A percentile compares a stretch with the other conserved stretches of the same genome.
phyloP scores from a whole-genome alignment of 2,797 vertebrate genomes.

The Labeo calbasu region DNA sequence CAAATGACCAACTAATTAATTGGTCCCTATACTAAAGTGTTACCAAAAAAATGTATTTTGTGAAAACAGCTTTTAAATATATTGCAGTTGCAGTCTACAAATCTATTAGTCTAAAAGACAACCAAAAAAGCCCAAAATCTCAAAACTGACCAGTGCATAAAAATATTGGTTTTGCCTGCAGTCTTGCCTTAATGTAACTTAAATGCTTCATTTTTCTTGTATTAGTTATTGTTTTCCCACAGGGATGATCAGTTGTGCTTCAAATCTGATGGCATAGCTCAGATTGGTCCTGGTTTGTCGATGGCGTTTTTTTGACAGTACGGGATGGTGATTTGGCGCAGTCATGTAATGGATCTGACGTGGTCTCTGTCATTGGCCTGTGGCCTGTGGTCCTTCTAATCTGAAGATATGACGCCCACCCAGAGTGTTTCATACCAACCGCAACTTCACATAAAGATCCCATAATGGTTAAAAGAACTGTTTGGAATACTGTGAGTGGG shows the following conservation, averaged over 20 bases:
- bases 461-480: conserved; percentile 30
- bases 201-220: not conserved
- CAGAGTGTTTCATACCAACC: conserved; percentile 34
- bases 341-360: conserved; percentile 40
- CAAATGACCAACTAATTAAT: too few species aligned
- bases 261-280: not conserved
- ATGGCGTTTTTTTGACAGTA: conserved; percentile 22
- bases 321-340: conserved; percentile 16
- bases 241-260: not conserved
- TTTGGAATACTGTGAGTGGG: conserved; percentile 27
- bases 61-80: not conserved
- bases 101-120: not conserved
- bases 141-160: not conserved
- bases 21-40: too few species aligned
- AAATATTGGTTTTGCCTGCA: not conserved
- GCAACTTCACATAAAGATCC: conserved; percentile 43
- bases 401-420: conserved; percentile 42
- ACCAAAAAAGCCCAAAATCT: not conserved
- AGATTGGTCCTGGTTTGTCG: not conserved
- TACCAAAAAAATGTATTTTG: not conserved
- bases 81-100: not conserved
- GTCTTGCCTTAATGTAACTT: not conserved
- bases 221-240: not conserved
- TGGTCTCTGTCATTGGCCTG: conserved; percentile 39
- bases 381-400: conserved; percentile 51